Evolutionary conservation across 2,888 invertebrate genomes (phyloP), one percentile per base, ranked within the genome.

Genomic region (Iselma pallidipennis): DNA sequence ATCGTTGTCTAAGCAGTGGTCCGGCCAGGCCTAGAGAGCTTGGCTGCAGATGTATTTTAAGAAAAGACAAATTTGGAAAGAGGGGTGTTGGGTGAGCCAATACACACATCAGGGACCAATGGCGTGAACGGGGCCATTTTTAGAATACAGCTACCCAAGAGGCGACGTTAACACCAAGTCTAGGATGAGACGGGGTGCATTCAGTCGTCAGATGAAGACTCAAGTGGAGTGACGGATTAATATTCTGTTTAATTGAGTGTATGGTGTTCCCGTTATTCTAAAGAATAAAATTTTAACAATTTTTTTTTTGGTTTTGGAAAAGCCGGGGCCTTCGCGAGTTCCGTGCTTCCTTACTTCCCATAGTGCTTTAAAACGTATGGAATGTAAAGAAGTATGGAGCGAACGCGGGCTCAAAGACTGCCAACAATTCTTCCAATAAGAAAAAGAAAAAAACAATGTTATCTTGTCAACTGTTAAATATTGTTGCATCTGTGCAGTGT

Each of bases 311-410:
- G 9, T 1, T 25, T 49, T 37, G 1, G 54, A 37, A 25, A 19
- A 52, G 5, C 6, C 55, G 63, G 63, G 70, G 73, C 76, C 78
- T 71, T 76, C 77, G 79, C 75, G 69, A 88, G 91, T 91, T 91
- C 92, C 93, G 92, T 94, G 91, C 94, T 94, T 94, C 93, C 91
- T 93, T 93, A 92, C 92, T 92, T 92, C 91, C 92, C 93, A 93
- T 93, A 94, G 91, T 90, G 85, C 82, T 82, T 85, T 86, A 83
- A 79, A 84, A 88, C 89, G 84, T 94, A 94, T 94, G 94, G 94
- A 95, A 95, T 94, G 94, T 94, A 94, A 94, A 94, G 95, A 95
- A 95, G 94, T 94, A 92, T 92, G 92, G 92, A 91, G 91, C 90
- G 85, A 77, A 76, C 76, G 76, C 66, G 71, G 79, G 79, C 71